Base-by-base conservation (phyloP, 2,113 vertebrate species). In the Etia nguti region DNA sequence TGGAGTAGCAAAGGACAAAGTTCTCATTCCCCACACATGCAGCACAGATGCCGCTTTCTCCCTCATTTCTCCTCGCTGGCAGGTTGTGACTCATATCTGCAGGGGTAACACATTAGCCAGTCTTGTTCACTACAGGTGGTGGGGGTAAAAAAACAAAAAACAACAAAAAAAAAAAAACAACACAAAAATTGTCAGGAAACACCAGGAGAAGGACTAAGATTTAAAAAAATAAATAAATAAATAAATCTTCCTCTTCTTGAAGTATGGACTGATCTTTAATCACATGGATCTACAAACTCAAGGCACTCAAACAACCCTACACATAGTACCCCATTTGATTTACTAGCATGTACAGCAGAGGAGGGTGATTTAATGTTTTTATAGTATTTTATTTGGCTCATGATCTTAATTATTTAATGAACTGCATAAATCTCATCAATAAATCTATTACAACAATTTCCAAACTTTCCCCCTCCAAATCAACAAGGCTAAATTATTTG, bases 1-100 rank as follows among this genome's bases (percentile, higher is more conserved):
- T 60, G 68, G 22, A 48, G 29, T n/a, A 79, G 80, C 46, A 89
- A 85, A 83, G 92, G 87, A 65, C 94, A 92, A 94, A 92, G 90
- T 93, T 75, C 90, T 89, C 65, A 48, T 81, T 90, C 80, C 83
- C 55, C 22, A 48, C 41, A 80, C 81, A 89, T 50, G 56, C 79
- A 73, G 75, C 82, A 83, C 82, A 81, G 41, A 41, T 34, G 18
- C 46, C 5, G 4, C 48, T 82, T 88, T 81, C 43, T 86, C 9
- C 57, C 57, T 59, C 38, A 10, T 55, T 80, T 56, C 18, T 22
- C 41, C 36, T 26, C 15, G 3, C 46, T 10, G 46, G 34, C 52
- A 87, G 50, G 12, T 43, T 80, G 24, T 24, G 16, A 83, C 52
- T 86, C 50, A 43, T 54, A 12, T 65, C 57, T 5, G 46, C 20